Evolutionary conservation across 2,113 vertebrate genomes (phyloP).

Genomic region (Thalassoma bifasciatum): DNA sequence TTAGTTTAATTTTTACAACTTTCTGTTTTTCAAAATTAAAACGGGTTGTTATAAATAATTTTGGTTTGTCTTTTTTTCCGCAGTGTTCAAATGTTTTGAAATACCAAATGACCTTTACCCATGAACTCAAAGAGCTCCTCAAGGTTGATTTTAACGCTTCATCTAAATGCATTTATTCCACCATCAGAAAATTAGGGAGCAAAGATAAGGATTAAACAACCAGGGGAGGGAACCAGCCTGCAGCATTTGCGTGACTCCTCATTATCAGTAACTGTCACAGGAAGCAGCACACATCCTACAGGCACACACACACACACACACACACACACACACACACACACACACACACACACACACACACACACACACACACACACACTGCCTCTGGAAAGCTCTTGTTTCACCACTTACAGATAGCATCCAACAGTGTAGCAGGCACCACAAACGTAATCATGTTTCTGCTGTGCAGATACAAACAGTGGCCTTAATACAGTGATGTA

Average conservation of each 20-base stretch:
- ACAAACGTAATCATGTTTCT: conserved; percentile 70
- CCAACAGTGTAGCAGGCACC: conserved; percentile 48
- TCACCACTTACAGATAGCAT: conserved; percentile 53
- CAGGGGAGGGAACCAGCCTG: conserved; percentile 45
- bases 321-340: conserved; percentile 21
- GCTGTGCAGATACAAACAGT: conserved; percentile 46
- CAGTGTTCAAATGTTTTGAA: background rate
- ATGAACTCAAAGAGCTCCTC: background rate
- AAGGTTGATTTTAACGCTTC: background rate
- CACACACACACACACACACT: conserved; percentile 21
- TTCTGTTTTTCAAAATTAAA: background rate
- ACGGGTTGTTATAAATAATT: too few species aligned
- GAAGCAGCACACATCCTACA: conserved; percentile 74
- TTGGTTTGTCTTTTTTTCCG: background rate
- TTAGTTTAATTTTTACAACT: too few species aligned
- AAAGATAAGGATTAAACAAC: conserved; percentile 13
- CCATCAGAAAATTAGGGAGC: conserved; percentile 11
- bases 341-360: conserved; percentile 8
- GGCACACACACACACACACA: conserved; percentile 43
- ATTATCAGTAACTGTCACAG: conserved; percentile 81
- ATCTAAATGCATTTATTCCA: background rate
- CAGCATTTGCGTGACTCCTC: conserved; percentile 80
- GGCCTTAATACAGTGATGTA: conserved; percentile 37
- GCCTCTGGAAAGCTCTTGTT: conserved; percentile 39
- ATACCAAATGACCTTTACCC: background rate